These are phyloP conservation scores for Odocoileus virginianus DNA, from an alignment of 2,113 vertebrate genomes.

Conservation along the genomic window DNA sequence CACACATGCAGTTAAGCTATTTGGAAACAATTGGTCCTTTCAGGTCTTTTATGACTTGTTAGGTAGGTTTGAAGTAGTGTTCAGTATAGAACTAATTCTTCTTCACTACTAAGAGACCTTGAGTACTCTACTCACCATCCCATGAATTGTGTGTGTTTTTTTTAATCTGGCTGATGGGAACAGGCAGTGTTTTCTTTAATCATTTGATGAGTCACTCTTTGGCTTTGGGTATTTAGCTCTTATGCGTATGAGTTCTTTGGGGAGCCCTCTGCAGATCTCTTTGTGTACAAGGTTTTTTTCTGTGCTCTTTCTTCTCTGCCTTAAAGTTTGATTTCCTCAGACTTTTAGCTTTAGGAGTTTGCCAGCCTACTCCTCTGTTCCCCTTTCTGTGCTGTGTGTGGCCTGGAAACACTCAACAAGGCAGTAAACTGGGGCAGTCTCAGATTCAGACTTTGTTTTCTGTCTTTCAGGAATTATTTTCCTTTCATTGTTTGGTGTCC, in stretches of 20 bases:
- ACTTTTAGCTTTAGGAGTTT: not conserved
- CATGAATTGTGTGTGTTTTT: not conserved
- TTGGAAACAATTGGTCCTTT: not conserved
- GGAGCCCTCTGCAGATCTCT: not conserved
- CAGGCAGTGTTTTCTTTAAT: not conserved
- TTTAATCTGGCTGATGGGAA: not conserved
- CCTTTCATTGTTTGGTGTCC: not conserved
- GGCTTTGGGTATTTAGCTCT: not conserved
- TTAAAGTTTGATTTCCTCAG: not conserved
- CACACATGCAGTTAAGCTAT: not conserved
- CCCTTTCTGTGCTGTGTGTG: not conserved
- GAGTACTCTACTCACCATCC: not conserved
- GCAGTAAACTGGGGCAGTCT: not conserved
- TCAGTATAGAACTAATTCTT: not conserved
- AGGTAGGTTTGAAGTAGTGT: not conserved
- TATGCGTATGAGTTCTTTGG: not conserved
- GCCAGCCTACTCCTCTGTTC: not conserved
- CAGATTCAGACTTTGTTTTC: not conserved
- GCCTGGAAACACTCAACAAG: not conserved
- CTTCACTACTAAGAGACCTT: not conserved
- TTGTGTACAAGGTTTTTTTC: not conserved
- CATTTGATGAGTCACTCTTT: not conserved
- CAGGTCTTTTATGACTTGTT: not conserved
- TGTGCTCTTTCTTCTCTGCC: not conserved
- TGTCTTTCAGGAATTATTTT: not conserved